Base-by-base conservation (phyloP, 2,797 vertebrate species). In the Pseudochromis fuscus region DNA sequence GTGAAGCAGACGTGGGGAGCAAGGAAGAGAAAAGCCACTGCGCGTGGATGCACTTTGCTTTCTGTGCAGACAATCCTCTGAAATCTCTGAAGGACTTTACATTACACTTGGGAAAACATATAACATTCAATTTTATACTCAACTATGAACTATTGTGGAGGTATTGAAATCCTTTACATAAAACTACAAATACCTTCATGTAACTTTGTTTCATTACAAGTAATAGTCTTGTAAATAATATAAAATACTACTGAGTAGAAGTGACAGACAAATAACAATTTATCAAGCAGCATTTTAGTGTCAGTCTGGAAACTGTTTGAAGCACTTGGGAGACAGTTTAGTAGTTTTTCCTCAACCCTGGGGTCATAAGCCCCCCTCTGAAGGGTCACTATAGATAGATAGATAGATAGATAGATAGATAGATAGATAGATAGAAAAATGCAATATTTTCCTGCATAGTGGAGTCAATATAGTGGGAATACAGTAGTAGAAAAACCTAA, bases 1-100 rank as follows among this genome's bases (percentile, higher is more conserved):
- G 92, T 92, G 91, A 93, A 90, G 87, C 77, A 75, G 87, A 89
- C 67, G 37, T n/a, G 45, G 48, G 30, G 52, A 44, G 67, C 11
- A 42, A 35, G 58, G 63, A 81, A 21, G 76, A 76, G 72, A 85
- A 72, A 82, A 81, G 73, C 71, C 75, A 75, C 61, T 25, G 75
- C 12, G 69, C 51, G 63, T 76, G 77, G 72, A 75, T 82, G 79
- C 77, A 68, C 85, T 82, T 78, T 67, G 59, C 76, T 77, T 81
- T 84, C 49, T 71, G 69, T 61, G 53, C 76, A 67, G 56, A 55
- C 61, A 52, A 42, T 69, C 42, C 57, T 58, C 63, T 44, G 63
- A 70, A 65, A 75, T 75, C 65, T 75, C 67, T n/a, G 23, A 16
- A 49, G 56, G 50, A 81, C 63, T 77, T 73, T 27, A 69, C 44